Evolutionary conservation across 2,888 invertebrate genomes (phyloP), one percentile per base, ranked within the genome.

Genomic region (Lamellibrachia satsuma): DNA sequence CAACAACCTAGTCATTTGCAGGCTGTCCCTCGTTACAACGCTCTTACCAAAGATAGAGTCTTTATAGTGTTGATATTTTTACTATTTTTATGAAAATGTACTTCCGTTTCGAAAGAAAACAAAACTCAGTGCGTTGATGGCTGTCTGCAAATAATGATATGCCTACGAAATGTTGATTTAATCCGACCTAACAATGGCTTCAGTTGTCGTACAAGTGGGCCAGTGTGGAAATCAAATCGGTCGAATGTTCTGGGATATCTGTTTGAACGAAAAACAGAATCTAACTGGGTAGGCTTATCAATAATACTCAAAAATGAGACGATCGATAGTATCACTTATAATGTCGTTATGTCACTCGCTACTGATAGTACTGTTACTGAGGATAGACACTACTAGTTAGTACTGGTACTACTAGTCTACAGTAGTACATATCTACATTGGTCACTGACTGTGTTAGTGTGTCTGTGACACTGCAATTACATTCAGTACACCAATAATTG

Each of bases 181-280:
- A 75, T 75, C 15, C 6, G 75, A 15, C 22, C 75, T 75, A n/a
- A 75, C 75, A 75, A 96, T 96, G 96, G 95, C 96, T 4, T 95
- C 95, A 8, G 95, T 96, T 9, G 94, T 95, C 93, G 92, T 96
- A 52, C 95, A 96, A 90, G 95, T 96, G 92, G 96, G 96, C 2
- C 96, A 96, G 93, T 96, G 96, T 95, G 96, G 96, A n/a, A 96
- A 96, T 93, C 96, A 96, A 93, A 93, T 96, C 55, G 96, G 96
- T 4, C 94, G 95, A 27, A 93, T 94, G 51, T 94, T 96, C 92
- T 93, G 92, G 93, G 11, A 94, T 52, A n/a, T 57, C 75, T 22
- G 75, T 15, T 75, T 75, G n/a, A 75, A 75, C n/a, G 75, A 75
- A 22, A 75, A 75, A 11, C 75, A 75, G 11, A 75, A 75, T 75